These are phyloP conservation scores for Pachypeltis micranthus DNA, from an alignment of 1,140 invertebrate species.

Conservation along the genomic window DNA sequence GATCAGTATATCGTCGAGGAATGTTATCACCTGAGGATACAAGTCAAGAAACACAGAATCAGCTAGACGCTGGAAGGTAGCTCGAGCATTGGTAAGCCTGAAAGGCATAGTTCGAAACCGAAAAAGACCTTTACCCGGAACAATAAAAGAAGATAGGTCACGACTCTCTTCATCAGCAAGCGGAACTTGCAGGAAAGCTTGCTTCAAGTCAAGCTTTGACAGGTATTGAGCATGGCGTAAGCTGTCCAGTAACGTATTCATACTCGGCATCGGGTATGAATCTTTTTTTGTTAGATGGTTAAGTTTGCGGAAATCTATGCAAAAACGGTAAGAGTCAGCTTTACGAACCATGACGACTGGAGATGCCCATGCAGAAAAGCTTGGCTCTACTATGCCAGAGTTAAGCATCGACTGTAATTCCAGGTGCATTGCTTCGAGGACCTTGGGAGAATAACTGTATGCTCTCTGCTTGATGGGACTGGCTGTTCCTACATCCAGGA, in stretches of 20 bases:
- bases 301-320: constrained; percentile 36
- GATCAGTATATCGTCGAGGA: constrained; percentile 31
- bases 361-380: constrained; percentile 35
- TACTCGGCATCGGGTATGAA: constrained; percentile 25
- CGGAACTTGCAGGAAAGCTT: constrained; percentile 27
- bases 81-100: constrained; percentile 31
- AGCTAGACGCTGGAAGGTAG: constrained; percentile 29
- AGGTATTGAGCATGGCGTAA: constrained; percentile 29
- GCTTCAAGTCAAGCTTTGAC: constrained; percentile 29
- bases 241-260: constrained; percentile 29
- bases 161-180: constrained; percentile 9
- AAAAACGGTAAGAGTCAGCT: constrained; percentile 37
- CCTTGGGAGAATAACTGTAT: constrained; percentile 9
- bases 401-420: constrained; percentile 29
- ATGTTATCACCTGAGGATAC: constrained; percentile 18
- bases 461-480: constrained; percentile 21
- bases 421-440: constrained; percentile 17
- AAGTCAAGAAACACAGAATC: constrained; percentile 23
- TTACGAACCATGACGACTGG: constrained; percentile 41
- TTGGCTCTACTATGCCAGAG: constrained; percentile 34
- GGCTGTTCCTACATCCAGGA: too few species aligned
- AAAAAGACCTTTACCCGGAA: constrained; percentile 28
- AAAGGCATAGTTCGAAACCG: constrained; percentile 32
- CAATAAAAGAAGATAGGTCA: constrained; percentile 22
- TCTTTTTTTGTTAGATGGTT: constrained; percentile 35